Conservation (phyloP, 2,113 vertebrate species). For the Dipodomys ordii region DNA sequence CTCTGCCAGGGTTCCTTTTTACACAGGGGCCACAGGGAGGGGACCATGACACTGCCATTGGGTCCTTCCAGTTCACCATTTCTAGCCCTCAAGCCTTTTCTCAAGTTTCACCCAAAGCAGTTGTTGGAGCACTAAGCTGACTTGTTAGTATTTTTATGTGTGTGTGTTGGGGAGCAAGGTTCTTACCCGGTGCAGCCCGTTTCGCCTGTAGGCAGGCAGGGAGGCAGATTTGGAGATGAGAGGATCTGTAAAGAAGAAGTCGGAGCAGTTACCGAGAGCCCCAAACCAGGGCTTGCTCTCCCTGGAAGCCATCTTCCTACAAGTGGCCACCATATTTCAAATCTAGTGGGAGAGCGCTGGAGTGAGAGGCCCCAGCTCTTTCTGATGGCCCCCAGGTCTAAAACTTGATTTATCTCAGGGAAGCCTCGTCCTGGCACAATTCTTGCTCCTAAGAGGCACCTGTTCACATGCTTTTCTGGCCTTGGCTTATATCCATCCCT, state of each 20-base stretch:
- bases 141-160: not conserved
- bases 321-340: not conserved
- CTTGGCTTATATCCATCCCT: not conserved
- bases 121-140: not conserved
- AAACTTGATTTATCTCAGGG: not conserved
- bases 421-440: not conserved
- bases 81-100: not conserved
- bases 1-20: not conserved
- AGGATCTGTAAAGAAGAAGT: slow-evolving; percentile 88
- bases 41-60: not conserved
- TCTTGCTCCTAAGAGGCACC: not conserved
- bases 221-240: slow-evolving; percentile 96
- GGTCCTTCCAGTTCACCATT: not conserved
- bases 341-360: not conserved
- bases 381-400: not conserved
- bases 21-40: not conserved
- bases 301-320: not conserved
- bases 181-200: slow-evolving; percentile 95
- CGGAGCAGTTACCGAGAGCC: not conserved
- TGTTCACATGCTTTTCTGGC: not conserved
- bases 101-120: not conserved
- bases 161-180: not conserved
- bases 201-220: slow-evolving; percentile 96
- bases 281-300: not conserved
- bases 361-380: not conserved